Evolutionary conservation across 1,140 invertebrate genomes (phyloP).

Genomic region (Olivierus martensii): DNA sequence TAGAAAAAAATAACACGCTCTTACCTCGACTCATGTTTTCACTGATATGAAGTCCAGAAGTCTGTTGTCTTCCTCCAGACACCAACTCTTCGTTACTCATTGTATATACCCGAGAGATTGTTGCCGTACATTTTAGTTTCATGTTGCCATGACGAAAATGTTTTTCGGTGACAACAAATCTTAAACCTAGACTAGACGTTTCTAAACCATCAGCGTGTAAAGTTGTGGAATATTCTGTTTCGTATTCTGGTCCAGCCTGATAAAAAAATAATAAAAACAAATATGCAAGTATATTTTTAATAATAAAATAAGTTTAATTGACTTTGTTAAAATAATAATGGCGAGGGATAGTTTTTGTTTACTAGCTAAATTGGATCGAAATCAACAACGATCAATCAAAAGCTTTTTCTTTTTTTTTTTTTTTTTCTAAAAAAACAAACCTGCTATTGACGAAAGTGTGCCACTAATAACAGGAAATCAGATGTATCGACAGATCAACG

Average conservation of each 20-base stretch:
- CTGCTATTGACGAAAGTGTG: too few relatives aligned
- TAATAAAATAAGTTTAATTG: too few relatives aligned
- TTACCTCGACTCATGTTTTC: constrained; percentile 19
- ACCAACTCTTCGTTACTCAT: constrained; percentile 70
- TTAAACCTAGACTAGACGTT: constrained; percentile 23
- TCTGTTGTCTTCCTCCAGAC: constrained; percentile 46
- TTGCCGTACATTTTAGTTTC: constrained; percentile 26
- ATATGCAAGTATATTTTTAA: too few relatives aligned
- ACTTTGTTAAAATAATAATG: too few relatives aligned
- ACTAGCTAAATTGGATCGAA: too few relatives aligned
- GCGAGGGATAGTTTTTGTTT: too few relatives aligned
- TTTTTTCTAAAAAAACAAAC: too few relatives aligned
- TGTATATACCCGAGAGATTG: constrained; percentile 56
- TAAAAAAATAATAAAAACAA: constrained; percentile 1
- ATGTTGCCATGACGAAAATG: constrained; percentile 25
- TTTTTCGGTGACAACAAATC: constrained; percentile 22
- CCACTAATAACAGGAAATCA: too few relatives aligned
- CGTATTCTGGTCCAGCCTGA: constrained; percentile 21
- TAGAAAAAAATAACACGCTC: too few relatives aligned
- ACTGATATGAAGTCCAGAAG: constrained; percentile 30
- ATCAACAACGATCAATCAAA: too few relatives aligned
- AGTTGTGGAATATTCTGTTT: constrained; percentile 22
- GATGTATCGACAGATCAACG: too few relatives aligned
- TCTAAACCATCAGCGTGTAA: constrained; percentile 24
- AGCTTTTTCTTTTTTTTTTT: too few relatives aligned